phyloP scores from a whole-genome alignment of 2,888 invertebrate species.

The Thysanoteuthis rhombus region DNA sequence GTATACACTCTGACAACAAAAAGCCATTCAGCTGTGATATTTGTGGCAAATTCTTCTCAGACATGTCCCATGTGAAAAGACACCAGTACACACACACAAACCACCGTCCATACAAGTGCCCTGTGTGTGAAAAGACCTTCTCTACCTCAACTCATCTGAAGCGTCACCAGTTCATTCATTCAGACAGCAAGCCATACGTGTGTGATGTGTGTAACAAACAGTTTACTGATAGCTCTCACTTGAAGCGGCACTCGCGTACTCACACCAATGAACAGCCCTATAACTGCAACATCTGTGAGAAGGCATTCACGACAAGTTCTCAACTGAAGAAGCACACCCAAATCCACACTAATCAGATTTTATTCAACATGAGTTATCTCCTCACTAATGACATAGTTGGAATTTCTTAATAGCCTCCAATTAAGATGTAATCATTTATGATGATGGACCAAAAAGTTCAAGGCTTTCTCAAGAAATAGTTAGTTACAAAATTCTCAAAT shows the following conservation, averaged over 20 bases:
- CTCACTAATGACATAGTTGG: slow-evolving; percentile 17
- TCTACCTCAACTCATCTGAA: neutral
- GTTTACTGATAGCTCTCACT: neutral
- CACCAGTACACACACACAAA: slow-evolving; percentile 14
- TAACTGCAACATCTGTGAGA: neutral
- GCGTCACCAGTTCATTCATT: neutral
- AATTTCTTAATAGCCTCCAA: neutral
- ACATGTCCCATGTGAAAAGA: neutral
- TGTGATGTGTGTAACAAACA: neutral
- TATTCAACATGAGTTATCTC: neutral
- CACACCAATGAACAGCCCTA: neutral
- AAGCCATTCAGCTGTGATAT: slow-evolving; percentile 22
- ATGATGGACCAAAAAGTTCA: neutral
- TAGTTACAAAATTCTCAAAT: no score
- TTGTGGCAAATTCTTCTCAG: slow-evolving; percentile 18
- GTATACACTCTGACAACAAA: neutral
- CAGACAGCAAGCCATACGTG: neutral
- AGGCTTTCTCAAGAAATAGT: neutral
- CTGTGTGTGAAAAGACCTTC: neutral
- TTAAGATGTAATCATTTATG: neutral
- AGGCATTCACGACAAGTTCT: neutral
- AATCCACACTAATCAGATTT: slow-evolving; percentile 14
- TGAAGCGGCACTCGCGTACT: neutral
- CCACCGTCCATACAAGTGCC: neutral
- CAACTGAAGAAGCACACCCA: neutral